Evolutionary conservation across 2,888 invertebrate genomes (phyloP).

Genomic region (Tethea ocularis): DNA sequence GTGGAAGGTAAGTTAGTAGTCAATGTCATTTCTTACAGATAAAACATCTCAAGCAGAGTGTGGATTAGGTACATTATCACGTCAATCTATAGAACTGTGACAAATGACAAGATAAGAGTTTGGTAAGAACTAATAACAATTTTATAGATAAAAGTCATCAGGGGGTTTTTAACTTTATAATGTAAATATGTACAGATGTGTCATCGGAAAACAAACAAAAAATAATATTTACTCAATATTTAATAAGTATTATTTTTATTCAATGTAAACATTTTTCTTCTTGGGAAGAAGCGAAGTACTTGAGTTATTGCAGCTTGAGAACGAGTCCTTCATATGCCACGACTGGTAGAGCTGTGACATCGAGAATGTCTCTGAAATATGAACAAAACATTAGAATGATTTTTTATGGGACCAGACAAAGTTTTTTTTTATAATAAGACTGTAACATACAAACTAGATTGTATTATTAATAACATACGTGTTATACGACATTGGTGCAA

Average conservation of each 20-base stretch:
- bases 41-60: background rate
- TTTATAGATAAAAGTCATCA: background rate
- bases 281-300: slow-evolving; percentile 10
- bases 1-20: background rate
- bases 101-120: background rate
- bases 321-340: slow-evolving; percentile 70
- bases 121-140: background rate
- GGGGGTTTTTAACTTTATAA: too few species aligned
- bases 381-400: background rate
- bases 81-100: background rate
- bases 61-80: background rate
- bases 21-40: background rate
- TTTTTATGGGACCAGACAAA: too few species aligned
- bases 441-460: too few species aligned
- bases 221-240: too few species aligned
- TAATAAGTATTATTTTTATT: too few species aligned
- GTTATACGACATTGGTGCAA: too few species aligned
- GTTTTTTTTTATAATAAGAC: too few species aligned
- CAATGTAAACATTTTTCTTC: too few species aligned
- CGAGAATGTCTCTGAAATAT: slow-evolving; percentile 59
- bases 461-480: too few species aligned
- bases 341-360: slow-evolving; percentile 56
- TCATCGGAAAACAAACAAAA: too few species aligned
- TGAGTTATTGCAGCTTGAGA: slow-evolving; percentile 43
- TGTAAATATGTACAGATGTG: too few species aligned